Conservation (phyloP, 1,140 invertebrate species). For the Cotesia vestalis region DNA sequence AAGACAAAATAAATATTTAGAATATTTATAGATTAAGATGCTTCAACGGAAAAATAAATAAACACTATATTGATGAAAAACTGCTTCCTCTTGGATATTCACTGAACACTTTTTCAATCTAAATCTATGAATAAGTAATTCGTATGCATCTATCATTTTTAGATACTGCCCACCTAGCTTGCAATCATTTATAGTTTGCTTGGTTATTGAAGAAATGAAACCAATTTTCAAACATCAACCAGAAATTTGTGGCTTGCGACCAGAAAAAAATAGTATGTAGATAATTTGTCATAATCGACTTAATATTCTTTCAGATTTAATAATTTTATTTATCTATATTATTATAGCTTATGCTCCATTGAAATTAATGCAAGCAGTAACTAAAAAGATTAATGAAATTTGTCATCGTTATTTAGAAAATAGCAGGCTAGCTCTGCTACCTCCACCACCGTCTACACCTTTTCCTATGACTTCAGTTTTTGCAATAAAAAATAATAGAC, state of each 20-base stretch:
- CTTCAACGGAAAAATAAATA: too few relatives aligned
- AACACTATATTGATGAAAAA: too few relatives aligned
- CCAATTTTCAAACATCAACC: constrained; percentile 71
- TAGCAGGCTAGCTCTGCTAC: constrained; percentile 66
- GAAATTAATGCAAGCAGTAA: constrained; percentile 77
- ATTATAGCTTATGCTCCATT: constrained; percentile 75
- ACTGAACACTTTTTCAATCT: too few relatives aligned
- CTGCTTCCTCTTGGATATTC: too few relatives aligned
- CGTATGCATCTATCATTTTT: constrained; percentile 54
- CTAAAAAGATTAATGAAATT: constrained; percentile 75
- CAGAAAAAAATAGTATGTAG: constrained; percentile 68
- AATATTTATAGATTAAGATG: too few relatives aligned
- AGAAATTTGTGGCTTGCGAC: constrained; percentile 69
- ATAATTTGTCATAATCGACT: too few relatives aligned
- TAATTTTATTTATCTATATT: constrained; percentile 25
- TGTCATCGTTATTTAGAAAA: constrained; percentile 75
- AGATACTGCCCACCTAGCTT: constrained; percentile 76
- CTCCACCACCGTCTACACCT: constrained; percentile 65
- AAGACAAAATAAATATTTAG: too few relatives aligned
- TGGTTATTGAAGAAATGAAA: constrained; percentile 73
- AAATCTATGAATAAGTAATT: too few relatives aligned
- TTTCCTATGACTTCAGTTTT: constrained; percentile 67
- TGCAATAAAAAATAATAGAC: constrained; percentile 81
- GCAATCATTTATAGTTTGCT: constrained; percentile 71
- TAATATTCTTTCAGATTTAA: too few relatives aligned